Evolutionary conservation across 2,888 invertebrate genomes (phyloP), one percentile per base, ranked within the genome.

Genomic region (Laspeyria flexula): DNA sequence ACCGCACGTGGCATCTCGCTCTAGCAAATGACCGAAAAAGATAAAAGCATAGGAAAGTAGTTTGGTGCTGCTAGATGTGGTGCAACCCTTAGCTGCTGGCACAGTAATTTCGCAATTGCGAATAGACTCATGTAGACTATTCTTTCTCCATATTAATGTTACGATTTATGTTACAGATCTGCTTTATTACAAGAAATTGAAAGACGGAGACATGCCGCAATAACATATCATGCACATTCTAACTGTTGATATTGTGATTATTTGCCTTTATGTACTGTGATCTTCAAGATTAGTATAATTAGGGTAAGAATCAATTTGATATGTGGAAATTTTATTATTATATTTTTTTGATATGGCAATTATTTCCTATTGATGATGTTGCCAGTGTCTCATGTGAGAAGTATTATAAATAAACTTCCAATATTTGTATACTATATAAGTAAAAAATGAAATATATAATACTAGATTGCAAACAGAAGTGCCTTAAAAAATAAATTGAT

Each of bases 131-230:
- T n/a, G n/a, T n/a, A n/a, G n/a, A n/a, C n/a, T n/a, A n/a, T n/a
- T n/a, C n/a, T n/a, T n/a, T n/a, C n/a, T n/a, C n/a, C n/a, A n/a
- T n/a, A n/a, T n/a, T n/a, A n/a, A n/a, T n/a, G n/a, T n/a, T n/a
- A n/a, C n/a, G n/a, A n/a, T n/a, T n/a, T n/a, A n/a, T n/a, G n/a
- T 93, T 94, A 67, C 86, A 96, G 97, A 77, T 95, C 96, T 64
- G 96, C 96, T 4, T 86, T 96, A 66, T 87, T 96, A 57, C 95
- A 95, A 81, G 96, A 96, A 89, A 95, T 96, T 90, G 96, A 96
- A 74, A 93, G 94, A 66, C 87, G 93, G 75, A 85, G 93, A 67
- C 87, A 83, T 57, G 74, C 85, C 55, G 74, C 85, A 15, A 83
- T 87, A 38, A 80, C 88, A 50, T 92, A 85, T 65, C 88, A 83